These are phyloP conservation scores for Cephus nigrinus DNA, from an alignment of 2,888 invertebrate species.

Conservation along the genomic window DNA sequence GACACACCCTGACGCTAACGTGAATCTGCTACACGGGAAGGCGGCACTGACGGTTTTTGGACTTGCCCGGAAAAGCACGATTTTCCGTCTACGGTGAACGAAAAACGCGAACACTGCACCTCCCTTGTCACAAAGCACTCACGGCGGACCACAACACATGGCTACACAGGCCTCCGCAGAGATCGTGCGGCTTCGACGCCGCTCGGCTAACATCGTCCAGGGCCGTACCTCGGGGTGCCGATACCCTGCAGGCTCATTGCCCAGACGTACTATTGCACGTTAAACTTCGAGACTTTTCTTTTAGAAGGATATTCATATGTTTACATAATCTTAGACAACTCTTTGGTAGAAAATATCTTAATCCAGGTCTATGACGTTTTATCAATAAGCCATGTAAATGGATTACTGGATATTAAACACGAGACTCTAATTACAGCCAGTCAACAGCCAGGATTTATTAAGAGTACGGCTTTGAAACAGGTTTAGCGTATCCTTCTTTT, in stretches of 20 bases:
- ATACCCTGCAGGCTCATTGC: not conserved
- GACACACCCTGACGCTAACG: not conserved
- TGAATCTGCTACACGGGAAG: not conserved
- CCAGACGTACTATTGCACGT: not conserved
- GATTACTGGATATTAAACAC: too few species aligned
- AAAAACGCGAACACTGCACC: constrained; percentile 53
- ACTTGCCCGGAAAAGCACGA: not conserved
- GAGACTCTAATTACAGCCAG: too few species aligned
- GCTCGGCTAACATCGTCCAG: constrained; percentile 43
- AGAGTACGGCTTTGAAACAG: not conserved
- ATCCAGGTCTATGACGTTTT: not conserved
- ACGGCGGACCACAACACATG: constrained; percentile 58
- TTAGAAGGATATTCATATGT: not conserved
- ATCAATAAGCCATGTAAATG: too few species aligned
- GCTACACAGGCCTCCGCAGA: constrained; percentile 45
- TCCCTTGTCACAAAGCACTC: constrained; percentile 60
- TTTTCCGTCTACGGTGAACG: not conserved
- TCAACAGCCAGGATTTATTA: not conserved
- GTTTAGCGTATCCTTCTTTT: not conserved
- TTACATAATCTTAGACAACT: not conserved
- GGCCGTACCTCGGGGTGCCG: constrained; percentile 20
- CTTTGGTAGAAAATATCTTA: not conserved
- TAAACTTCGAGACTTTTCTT: not conserved
- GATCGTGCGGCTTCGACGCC: constrained; percentile 37
- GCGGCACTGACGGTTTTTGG: not conserved